phyloP scores from a whole-genome alignment of 2,888 invertebrate genomes.

The Enchytraeus crypticus region DNA sequence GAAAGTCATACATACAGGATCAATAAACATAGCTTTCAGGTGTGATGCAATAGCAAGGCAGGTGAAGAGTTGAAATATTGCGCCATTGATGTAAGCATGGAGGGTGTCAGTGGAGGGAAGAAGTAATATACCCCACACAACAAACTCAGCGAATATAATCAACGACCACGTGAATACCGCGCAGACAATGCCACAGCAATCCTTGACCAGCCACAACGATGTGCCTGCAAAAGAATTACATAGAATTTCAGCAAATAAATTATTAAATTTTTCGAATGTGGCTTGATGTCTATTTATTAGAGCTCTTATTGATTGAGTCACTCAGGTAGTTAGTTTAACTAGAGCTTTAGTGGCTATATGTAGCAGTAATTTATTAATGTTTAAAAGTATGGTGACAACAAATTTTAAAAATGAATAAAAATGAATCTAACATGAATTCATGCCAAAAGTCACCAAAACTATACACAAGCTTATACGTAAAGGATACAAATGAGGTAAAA shows the following conservation, averaged over 20 bases:
- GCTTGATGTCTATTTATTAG: no score
- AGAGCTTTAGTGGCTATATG: no score
- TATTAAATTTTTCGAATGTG: no score
- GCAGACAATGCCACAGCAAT: constrained; percentile 78
- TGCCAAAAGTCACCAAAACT: no score
- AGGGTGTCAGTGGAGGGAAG: constrained; percentile 63
- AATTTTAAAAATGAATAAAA: background rate
- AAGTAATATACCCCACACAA: constrained; percentile 67
- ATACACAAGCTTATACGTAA: no score
- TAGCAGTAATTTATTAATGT: no score
- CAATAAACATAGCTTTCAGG: constrained; percentile 70
- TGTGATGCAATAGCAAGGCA: constrained; percentile 68
- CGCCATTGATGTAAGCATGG: constrained; percentile 57
- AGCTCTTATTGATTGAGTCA: no score
- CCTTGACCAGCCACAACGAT: constrained; percentile 62
- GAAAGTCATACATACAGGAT: constrained; percentile 75
- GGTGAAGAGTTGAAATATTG: constrained; percentile 68
- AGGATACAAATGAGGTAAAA: no score
- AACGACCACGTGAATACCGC: constrained; percentile 71
- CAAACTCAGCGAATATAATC: constrained; percentile 78
- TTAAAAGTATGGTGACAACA: no score
- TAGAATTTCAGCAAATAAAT: background rate
- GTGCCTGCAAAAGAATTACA: background rate
- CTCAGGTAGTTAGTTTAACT: no score
- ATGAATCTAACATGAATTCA: no score